Percentiles rank a stretch among this genome's conserved stretches.
These are phyloP conservation scores for Stegana nigrithorax DNA, from an alignment of 2,888 invertebrate species.

Conservation along the genomic window DNA sequence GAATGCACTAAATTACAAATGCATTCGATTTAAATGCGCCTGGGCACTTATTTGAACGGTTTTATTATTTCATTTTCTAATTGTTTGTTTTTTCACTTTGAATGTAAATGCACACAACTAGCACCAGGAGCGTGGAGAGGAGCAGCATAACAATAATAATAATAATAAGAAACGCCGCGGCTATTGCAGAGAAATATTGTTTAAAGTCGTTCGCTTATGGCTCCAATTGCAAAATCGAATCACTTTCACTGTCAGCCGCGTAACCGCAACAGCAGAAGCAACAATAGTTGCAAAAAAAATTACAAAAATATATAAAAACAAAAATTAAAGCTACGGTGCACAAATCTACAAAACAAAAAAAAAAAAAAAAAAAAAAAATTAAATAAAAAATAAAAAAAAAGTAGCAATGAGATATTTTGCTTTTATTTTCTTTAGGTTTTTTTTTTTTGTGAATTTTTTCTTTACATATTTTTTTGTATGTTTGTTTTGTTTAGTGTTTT, in stretches of 20 bases:
- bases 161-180: conserved; percentile 28
- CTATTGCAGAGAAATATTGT: conserved; percentile 37
- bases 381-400: neutral
- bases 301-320: no score
- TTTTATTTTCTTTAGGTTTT: conserved; percentile 6
- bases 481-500: conserved; percentile 12
- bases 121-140: conserved; percentile 7
- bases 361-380: neutral
- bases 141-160: conserved; percentile 32
- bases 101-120: neutral
- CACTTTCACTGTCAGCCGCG: conserved; percentile 61
- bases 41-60: neutral
- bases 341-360: conserved; percentile 19
- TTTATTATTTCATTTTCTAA: neutral
- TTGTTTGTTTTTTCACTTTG: neutral
- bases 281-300: conserved; percentile 17
- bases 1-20: neutral
- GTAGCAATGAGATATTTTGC: neutral
- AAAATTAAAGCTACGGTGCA: conserved; percentile 17
- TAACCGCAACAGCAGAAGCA: conserved; percentile 22
- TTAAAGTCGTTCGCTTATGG: conserved; percentile 38
- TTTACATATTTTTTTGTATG: conserved; percentile 8
- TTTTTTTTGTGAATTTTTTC: conserved; percentile 9
- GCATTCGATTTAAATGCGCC: neutral
- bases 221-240: conserved; percentile 63